Percentiles rank a stretch among this genome's conserved stretches.
Conservation (phyloP, 1,140 invertebrate species). For the Drosophila neocordata region DNA sequence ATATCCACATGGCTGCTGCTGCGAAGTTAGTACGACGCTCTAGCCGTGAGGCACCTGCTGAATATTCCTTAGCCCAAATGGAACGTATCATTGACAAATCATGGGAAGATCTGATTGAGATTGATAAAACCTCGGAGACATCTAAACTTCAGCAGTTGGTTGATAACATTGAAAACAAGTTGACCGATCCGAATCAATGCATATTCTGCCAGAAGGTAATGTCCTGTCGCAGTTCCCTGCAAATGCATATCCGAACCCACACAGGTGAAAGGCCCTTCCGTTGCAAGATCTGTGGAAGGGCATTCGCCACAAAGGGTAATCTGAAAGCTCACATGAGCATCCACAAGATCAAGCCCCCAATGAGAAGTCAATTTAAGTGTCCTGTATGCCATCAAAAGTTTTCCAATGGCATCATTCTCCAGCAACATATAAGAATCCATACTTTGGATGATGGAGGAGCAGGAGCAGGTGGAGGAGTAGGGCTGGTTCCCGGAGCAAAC, state of each 20-base stretch:
- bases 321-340: constrained; percentile 99
- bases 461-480: constrained; percentile 59
- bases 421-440: constrained; percentile 97
- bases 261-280: constrained; percentile 96
- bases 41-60: constrained; percentile 57
- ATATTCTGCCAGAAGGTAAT: constrained; percentile 98
- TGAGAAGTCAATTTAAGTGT: constrained; percentile 96
- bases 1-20: constrained; percentile 24
- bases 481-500: neutral
- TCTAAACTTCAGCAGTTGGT: constrained; percentile 97
- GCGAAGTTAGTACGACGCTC: constrained; percentile 65
- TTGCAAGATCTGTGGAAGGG: constrained; percentile 97
- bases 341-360: constrained; percentile 95
- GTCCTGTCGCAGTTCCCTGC: constrained; percentile 98
- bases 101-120: constrained; percentile 98
- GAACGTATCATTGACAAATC: constrained; percentile 89
- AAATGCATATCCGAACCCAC: constrained; percentile 98
- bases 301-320: constrained; percentile 99
- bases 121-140: constrained; percentile 92
- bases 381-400: constrained; percentile 99
- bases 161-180: constrained; percentile 97
- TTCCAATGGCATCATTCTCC: constrained; percentile 96
- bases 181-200: constrained; percentile 98
- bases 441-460: constrained; percentile 89
- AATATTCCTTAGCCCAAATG: constrained; percentile 73